Evolutionary conservation across 2,797 vertebrate genomes (phyloP).

Genomic region (Hoplostethus atlanticus): DNA sequence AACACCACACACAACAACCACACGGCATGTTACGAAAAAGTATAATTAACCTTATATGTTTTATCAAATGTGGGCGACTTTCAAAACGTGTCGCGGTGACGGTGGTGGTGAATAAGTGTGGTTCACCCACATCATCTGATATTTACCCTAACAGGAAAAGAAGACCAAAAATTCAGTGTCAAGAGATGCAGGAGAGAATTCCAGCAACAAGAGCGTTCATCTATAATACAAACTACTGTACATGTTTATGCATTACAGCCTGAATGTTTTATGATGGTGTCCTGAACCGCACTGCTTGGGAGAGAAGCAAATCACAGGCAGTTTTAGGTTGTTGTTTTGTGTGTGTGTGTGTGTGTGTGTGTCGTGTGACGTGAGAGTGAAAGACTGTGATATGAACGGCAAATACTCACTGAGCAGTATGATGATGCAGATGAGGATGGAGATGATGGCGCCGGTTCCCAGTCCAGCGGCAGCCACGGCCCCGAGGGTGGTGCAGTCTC

Average conservation of each 20-base stretch:
- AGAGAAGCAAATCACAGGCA: slow-evolving; percentile 23
- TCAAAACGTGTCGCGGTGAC: not conserved
- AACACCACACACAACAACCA: slow-evolving; percentile 26
- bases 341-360: not conserved
- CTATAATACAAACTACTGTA: slow-evolving; percentile 57
- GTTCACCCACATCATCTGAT: slow-evolving; percentile 28
- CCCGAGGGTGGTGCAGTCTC: slow-evolving; percentile 92
- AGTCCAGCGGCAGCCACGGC: slow-evolving; percentile 91
- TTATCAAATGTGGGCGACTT: not conserved
- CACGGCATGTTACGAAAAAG: not conserved
- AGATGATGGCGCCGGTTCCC: slow-evolving; percentile 94
- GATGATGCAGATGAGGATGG: slow-evolving; percentile 94
- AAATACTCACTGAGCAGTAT: slow-evolving; percentile 91
- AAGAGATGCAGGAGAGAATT: slow-evolving; percentile 40
- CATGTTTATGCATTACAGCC: slow-evolving; percentile 41
- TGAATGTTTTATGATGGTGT: slow-evolving; percentile 54
- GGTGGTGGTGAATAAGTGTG: not conserved
- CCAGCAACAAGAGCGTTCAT: slow-evolving; percentile 49
- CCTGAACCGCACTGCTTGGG: slow-evolving; percentile 16
- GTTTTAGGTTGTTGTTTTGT: slow-evolving; percentile 9
- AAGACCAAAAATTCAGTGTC: slow-evolving; percentile 40
- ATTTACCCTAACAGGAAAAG: slow-evolving; percentile 49
- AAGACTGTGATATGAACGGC: not conserved
- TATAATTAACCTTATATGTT: not conserved
- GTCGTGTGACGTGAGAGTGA: not conserved